Percentiles rank a stretch among this genome's conserved stretches.
phyloP scores from a whole-genome alignment of 2,113 vertebrate species.

The Accipiter virgatus region DNA sequence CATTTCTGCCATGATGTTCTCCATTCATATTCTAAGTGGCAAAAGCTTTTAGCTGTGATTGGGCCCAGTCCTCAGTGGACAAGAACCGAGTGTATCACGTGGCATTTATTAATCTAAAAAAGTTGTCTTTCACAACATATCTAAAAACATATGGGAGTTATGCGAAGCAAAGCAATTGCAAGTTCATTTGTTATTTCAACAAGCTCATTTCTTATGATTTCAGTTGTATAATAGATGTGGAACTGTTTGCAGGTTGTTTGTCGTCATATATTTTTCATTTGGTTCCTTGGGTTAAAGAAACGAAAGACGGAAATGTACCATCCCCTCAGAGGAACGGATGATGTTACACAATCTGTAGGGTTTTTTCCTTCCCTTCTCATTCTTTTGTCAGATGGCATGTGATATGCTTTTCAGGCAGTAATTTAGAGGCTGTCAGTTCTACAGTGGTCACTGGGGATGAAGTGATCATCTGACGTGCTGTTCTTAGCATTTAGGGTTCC shows the following conservation, averaged over 20 bases:
- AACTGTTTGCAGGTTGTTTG: constrained; percentile 56
- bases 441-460: constrained; percentile 18
- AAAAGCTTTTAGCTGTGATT: constrained; percentile 38
- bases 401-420: constrained; percentile 40
- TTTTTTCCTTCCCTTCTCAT: not conserved
- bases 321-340: constrained; percentile 5
- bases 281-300: constrained; percentile 33
- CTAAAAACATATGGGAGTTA: constrained; percentile 75
- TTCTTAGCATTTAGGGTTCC: not conserved
- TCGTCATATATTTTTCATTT: constrained; percentile 67
- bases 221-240: constrained; percentile 51
- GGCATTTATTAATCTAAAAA: constrained; percentile 62
- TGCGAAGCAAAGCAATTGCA: constrained; percentile 73
- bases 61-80: constrained; percentile 43
- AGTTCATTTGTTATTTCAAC: constrained; percentile 82
- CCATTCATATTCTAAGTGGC: constrained; percentile 52
- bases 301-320: not conserved
- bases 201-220: constrained; percentile 76
- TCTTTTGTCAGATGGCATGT: constrained; percentile 36
- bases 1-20: not conserved
- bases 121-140: constrained; percentile 58
- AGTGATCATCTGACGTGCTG: not conserved
- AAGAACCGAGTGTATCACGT: not conserved
- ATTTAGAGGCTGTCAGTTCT: constrained; percentile 61
- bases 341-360: not conserved